Evolutionary conservation across 2,113 vertebrate species (phyloP), one percentile per base, ranked within the genome.

Genomic region (Pollachius pollachius): DNA sequence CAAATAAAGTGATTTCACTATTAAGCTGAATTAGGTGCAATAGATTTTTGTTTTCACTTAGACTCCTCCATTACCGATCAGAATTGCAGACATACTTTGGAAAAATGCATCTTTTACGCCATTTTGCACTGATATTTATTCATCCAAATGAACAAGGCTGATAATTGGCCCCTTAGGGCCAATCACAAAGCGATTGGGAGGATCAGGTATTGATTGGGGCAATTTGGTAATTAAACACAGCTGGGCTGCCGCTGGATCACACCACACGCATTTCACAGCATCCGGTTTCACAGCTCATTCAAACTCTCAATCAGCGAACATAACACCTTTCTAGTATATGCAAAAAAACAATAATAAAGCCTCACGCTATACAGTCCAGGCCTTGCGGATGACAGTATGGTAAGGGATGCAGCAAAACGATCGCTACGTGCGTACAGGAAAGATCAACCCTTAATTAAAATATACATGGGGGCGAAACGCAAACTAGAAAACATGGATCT

Each of bases 201-300:
- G 57, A 73, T 77, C 52, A 60, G 19, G 52, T 23, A 73, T 65
- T 82, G 77, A 84, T 81, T 78, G 71, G 64, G 73, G 41, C 71
- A 65, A 71, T 78, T 61, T 76, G 65, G 57, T 73, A 75, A 71
- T 77, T 75, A 72, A 69, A 34, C 61, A 69, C n/a, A 19, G 17
- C 30, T 21, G n/a, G 16, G 30, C 7, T 4, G 67, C 69, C 4
- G 17, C 16, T 18, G 37, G 71, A 62, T 65, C 2, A 3, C 56
- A 68, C 69, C 69, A 52, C 60, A 56, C 19, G 59, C 9, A 73
- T 70, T 67, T 61, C 23, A 68, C 37, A 68, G 30, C 58, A 58
- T 23, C 8, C 9, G 5, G 9, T 67, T 65, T 15, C 70, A 74
- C 34, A 76, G 62, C 23, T 23, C 64, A 77, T 77, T 70, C 54